Evolutionary conservation across 2,113 vertebrate genomes (phyloP).

Genomic region (Notothenia rossii): DNA sequence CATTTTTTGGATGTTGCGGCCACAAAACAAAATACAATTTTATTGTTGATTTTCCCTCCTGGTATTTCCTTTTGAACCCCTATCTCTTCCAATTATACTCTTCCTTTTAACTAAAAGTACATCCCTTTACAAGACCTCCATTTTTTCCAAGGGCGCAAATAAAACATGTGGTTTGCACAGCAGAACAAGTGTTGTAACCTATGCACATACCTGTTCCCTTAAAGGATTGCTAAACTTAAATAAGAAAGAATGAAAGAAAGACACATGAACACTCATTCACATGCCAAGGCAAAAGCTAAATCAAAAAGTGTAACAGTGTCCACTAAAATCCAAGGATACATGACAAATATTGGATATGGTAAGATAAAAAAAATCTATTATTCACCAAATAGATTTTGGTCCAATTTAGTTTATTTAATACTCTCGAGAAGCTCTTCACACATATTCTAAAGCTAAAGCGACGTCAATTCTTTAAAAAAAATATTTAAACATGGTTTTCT

Average conservation of each 20-base stretch:
- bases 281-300: too few relatives aligned
- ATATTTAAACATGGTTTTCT: neutral
- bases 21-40: neutral
- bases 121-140: neutral
- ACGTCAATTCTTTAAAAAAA: neutral
- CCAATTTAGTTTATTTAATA: neutral
- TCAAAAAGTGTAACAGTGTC: neutral
- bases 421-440: neutral
- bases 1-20: neutral
- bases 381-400: neutral
- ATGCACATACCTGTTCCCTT: neutral
- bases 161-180: neutral
- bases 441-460: neutral
- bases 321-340: neutral
- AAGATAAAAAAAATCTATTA: neutral
- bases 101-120: neutral
- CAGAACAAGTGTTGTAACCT: neutral
- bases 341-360: neutral
- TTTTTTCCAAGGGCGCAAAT: constrained; percentile 3
- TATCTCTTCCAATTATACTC: neutral
- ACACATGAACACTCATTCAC: neutral
- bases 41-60: neutral
- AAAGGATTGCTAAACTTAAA: constrained; percentile 6
- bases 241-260: constrained; percentile 2
- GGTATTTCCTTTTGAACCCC: neutral